Evolutionary conservation across 2,888 invertebrate genomes (phyloP), one percentile per base, ranked within the genome.

Genomic region (Tanypteryx hageni): DNA sequence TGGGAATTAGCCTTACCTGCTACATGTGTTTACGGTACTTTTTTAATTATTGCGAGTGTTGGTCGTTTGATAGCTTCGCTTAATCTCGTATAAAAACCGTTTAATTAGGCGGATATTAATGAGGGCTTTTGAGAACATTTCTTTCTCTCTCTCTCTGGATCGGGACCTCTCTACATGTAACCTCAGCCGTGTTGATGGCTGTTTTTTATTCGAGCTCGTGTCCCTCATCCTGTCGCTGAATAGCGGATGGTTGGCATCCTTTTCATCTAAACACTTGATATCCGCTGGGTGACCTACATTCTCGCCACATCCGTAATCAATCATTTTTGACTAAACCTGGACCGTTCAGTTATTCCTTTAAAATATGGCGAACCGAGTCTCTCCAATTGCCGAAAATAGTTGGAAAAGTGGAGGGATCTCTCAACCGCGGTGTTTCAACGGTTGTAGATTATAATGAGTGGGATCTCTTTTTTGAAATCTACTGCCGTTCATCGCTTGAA

Each of bases 201-300:
- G 56, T 18, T 8, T 58, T 11, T n/a, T n/a, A 58, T 59, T 9
- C 44, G 57, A 27, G 22, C 58, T 58, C 82, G 44, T 61, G 18
- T 82, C 91, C 57, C 82, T n/a, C 44, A 58, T 61, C 44, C 84
- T 76, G 81, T 89, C 31, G 89, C 44, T 31, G 64, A 44, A 61
- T 61, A 61, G 31, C 58, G 16, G 86, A 10, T 86, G 13, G 64
- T 64, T 68, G 89, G 89, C 89, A 89, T 89, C 64, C 89, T 89
- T 27, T 89, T 68, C 68, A 61, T 27, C 18, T 22, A 44, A 89
- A 64, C 89, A 89, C 89, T 64, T 44, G 64, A 64, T 89, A 59
- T 86, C 86, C 59, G 86, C 61, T 64, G 44, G 64, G 7, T 64
- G 89, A 89, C 89, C 89, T 64, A 89, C 89, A 76, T 89, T 89